Percentiles rank a stretch among this genome's conserved stretches.
These are phyloP conservation scores for Lithophane semibrunnea DNA, from an alignment of 2,888 invertebrate genomes.

Conservation along the genomic window DNA sequence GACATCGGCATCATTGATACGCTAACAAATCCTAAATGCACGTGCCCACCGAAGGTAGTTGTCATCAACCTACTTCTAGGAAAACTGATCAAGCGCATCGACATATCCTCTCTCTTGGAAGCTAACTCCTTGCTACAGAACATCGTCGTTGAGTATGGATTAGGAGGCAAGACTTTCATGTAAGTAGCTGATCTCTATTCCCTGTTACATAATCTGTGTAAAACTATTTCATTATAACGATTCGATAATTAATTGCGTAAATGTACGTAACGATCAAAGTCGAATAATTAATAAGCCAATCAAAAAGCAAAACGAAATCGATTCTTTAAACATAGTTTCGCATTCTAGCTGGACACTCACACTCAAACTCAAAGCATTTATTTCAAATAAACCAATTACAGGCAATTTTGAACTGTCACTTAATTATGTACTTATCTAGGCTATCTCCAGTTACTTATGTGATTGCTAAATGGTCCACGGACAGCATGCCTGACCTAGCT, in stretches of 20 bases:
- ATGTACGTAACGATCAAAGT: not conserved
- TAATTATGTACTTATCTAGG: not conserved
- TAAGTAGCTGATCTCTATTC: slow-evolving; percentile 72
- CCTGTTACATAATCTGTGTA: not conserved
- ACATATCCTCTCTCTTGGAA: slow-evolving; percentile 90
- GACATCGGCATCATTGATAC: slow-evolving; percentile 93
- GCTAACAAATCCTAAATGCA: slow-evolving; percentile 91
- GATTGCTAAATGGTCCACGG: not conserved
- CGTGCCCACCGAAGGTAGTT: slow-evolving; percentile 93
- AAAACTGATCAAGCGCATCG: slow-evolving; percentile 91
- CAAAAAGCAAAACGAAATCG: slow-evolving; percentile 2
- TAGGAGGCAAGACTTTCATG: slow-evolving; percentile 91
- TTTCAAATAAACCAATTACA: too few species aligned
- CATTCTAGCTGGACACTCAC: not conserved
- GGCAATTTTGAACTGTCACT: too few species aligned
- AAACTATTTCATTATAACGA: not conserved
- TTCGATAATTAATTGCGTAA: not conserved
- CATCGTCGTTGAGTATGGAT: slow-evolving; percentile 92
- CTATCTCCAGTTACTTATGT: not conserved
- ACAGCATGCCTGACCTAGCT: not conserved
- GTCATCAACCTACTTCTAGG: slow-evolving; percentile 91
- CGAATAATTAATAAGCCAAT: not conserved
- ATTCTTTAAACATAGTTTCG: not conserved
- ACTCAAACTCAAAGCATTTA: too few species aligned
- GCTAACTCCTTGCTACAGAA: slow-evolving; percentile 92